Percentiles rank a stretch among this genome's conserved stretches.
Conservation (phyloP, 2,113 vertebrate species). For the Cyphomyrus discorhynchus region DNA sequence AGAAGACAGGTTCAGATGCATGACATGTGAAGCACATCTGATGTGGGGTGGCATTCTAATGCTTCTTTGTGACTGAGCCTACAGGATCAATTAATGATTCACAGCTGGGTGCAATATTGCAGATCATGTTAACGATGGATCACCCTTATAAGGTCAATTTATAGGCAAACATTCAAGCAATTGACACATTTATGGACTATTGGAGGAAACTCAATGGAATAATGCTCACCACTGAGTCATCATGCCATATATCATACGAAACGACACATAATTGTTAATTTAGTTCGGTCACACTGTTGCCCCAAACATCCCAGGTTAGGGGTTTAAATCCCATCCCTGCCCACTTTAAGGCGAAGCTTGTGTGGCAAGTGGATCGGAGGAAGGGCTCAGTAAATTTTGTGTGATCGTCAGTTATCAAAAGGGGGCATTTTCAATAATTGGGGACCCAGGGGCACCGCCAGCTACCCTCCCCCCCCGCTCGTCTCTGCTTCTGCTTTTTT, state of each 20-base stretch:
- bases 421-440: background rate
- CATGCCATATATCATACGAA: background rate
- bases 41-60: background rate
- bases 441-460: background rate
- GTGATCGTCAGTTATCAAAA: background rate
- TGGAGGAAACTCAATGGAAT: background rate
- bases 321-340: background rate
- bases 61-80: background rate
- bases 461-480: background rate
- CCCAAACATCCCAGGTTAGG: background rate
- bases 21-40: background rate
- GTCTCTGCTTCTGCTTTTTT: background rate
- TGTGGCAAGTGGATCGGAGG: background rate
- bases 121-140: background rate
- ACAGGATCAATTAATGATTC: background rate
- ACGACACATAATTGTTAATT: background rate
- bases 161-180: background rate
- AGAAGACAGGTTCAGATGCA: background rate
- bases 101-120: background rate
- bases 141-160: background rate
- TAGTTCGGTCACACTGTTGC: background rate
- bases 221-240: background rate
- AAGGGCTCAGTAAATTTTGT: background rate
- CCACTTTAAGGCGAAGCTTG: background rate
- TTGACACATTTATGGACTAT: background rate